Base-by-base conservation (phyloP, 2,797 vertebrate genomes). In the Leptoclinus maculatus region DNA sequence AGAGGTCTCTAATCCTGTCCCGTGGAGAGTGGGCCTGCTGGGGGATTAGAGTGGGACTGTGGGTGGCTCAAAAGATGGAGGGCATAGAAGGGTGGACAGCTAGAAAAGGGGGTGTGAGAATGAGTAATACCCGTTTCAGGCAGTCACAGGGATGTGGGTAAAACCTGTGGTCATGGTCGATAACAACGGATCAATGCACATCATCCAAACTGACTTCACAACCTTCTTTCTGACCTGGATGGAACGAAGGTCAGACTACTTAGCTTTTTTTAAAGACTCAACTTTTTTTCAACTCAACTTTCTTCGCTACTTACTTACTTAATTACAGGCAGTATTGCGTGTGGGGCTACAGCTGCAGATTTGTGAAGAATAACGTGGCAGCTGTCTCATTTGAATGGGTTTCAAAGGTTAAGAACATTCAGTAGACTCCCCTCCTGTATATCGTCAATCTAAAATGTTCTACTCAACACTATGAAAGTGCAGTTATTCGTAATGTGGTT, bases 1-100 rank as follows among this genome's bases (percentile, higher is more conserved):
- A 89, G 74, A 77, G 76, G 83, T 86, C 79, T 89, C 79, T 93
- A 91, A 93, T 93, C 92, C 85, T 79, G 78, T 88, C 88, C 90
- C 83, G 84, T 78, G 29, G 86, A 91, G 91, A 81, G 87, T 78
- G 74, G 70, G 74, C 82, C 89, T 90, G 87, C 88, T 88, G 87
- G 78, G 89, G 86, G 89, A 92, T 93, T 87, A 91, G 70, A 88
- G 74, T 17, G 67, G 66, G 86, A 38, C 84, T 77, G 83, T 86
- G 87, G 88, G 91, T 87, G 91, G 89, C 82, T 90, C 74, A 85
- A 70, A 81, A 82, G 72, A 85, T 82, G 82, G 83, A 87, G 85
- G 82, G 72, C 83, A 86, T 57, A 60, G 66, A 84, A 80, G 74
- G 80, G 74, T 80, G 81, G 79, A 81, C 56, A 77, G 76, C 70